Base-by-base conservation (phyloP, 2,113 vertebrate species). In the Ammodytes dubius region DNA sequence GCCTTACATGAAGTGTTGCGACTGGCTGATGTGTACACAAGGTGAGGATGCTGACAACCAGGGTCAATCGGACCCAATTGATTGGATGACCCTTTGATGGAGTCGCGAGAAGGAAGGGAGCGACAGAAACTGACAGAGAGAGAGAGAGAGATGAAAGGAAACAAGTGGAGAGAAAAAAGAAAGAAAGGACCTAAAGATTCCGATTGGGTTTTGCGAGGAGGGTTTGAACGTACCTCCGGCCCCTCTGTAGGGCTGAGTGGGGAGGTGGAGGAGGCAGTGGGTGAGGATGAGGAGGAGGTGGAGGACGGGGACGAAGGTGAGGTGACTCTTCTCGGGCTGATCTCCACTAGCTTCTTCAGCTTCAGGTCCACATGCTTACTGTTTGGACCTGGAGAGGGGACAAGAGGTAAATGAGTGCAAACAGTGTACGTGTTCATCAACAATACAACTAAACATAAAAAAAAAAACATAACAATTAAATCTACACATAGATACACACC, bases 351-450 rank as follows among this genome's bases (percentile, higher is more conserved):
- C 89, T 96, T 97, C 95, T 97, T 98, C 88, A 98, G 94, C 92
- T 98, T 98, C 90, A 97, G 94, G 90, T 99, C 97, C 89, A 97
- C 87, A 58, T 96, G 95, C 76, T 95, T 96, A 91, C 95, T 97
- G 91, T 96, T 98, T 91, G 96, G 92, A 93, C 95, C 96, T 97
- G 93, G 80, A 81, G 69, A 77, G 10, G 70, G 49, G 77, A 14
- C 75, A 47, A 50, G 6, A 35, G 5, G 37, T 65, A 1, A 17
- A 45, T 64, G 53, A 77, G 45, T 17, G 61, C 6, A 76, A 49
- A 40, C 0, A 27, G 49, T 19, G 4, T 6, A 17, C 13, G 27
- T 17, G 3, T 37, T 2, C 39, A 27, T 27, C 9, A 57, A 35
- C 37, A 53, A 39, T 10, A 53, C 6, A 40, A 15, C 5, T 9